Evolutionary conservation across 1,140 invertebrate species (phyloP), one percentile per base, ranked within the genome.

Genomic region (Dendroctonus valens): DNA sequence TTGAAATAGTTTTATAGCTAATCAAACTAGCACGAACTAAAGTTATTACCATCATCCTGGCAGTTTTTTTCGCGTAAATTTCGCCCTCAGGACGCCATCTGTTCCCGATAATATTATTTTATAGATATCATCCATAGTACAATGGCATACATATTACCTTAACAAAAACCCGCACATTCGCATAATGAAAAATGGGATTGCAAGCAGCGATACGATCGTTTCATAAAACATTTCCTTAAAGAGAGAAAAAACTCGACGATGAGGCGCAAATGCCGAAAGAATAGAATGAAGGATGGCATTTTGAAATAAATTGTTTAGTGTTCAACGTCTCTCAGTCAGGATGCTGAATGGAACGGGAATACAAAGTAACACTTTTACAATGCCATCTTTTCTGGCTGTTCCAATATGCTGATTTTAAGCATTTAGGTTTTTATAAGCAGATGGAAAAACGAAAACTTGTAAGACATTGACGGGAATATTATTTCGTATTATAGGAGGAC

Each of bases 211-310:
- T 54, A 63, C 51, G 12, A 63, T 63, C 51, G 41, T 63, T 63
- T 63, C 51, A 63, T 63, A 63, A 63, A 54, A 63, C 41, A 51
- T 63, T 54, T 54, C 46, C 51, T 53, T 63, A 41, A 42, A 39
- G 53, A n/a, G 41, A 40, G 15, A 61, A 61, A n/a, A 61, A 52
- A 61, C 38, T 39, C 59, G 59, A 52, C 59, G 48, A 44, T 54
- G 51, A 42, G 51, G 41, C 51, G 67, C 63, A 74, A 74, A 74
- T 74, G 73, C 59, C 63, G 64, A 74, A 74, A 73, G 72, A 74
- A 74, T 73, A 65, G 71, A 74, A 75, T 75, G 74, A 75, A 72
- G 72, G 74, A 75, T 75, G 74, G 72, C 70, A 67, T 73, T 71
- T 73, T 72, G 68, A 74, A 75, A 75, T 74, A 61, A 61, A 61